A percentile compares a stretch with the other conserved stretches of the same genome.
These are phyloP conservation scores for Urechis unicinctus DNA, from an alignment of 2,888 invertebrate genomes.

Conservation along the genomic window DNA sequence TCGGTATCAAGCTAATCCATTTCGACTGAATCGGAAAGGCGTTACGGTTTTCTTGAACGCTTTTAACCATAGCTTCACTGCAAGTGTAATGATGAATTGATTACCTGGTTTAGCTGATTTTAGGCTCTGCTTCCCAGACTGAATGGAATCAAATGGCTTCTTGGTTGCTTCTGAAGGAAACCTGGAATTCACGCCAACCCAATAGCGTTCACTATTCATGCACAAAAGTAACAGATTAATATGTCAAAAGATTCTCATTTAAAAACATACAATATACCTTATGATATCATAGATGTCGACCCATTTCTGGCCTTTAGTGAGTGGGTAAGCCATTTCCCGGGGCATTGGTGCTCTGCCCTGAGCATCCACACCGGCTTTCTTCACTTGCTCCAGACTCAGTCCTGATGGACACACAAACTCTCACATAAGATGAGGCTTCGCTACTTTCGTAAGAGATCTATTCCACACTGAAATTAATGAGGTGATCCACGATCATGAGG, in stretches of 20 bases:
- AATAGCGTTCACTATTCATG: too few species aligned
- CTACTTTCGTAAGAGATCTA: too few species aligned
- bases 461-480: too few species aligned
- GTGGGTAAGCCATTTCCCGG: constrained; percentile 44
- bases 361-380: constrained; percentile 32
- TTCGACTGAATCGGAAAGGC: too few species aligned
- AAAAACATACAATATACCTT: constrained; percentile 22
- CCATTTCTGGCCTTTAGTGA: constrained; percentile 37
- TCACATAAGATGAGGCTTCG: too few species aligned
- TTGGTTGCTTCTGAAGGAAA: constrained; percentile 41
- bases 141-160: constrained; percentile 43
- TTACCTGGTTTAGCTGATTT: neutral
- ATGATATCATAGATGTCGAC: constrained; percentile 47
- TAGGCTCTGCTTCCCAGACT: constrained; percentile 11
- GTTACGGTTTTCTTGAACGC: too few species aligned
- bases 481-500: too few species aligned
- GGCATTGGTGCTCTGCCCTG: constrained; percentile 42
- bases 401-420: constrained; percentile 28
- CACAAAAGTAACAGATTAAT: neutral
- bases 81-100: too few species aligned
- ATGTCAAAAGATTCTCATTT: neutral
- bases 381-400: constrained; percentile 41
- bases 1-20: too few species aligned
- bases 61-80: too few species aligned
- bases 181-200: too few species aligned